phyloP scores from a whole-genome alignment of 2,797 vertebrate species.

The Crenichthys baileyi region DNA sequence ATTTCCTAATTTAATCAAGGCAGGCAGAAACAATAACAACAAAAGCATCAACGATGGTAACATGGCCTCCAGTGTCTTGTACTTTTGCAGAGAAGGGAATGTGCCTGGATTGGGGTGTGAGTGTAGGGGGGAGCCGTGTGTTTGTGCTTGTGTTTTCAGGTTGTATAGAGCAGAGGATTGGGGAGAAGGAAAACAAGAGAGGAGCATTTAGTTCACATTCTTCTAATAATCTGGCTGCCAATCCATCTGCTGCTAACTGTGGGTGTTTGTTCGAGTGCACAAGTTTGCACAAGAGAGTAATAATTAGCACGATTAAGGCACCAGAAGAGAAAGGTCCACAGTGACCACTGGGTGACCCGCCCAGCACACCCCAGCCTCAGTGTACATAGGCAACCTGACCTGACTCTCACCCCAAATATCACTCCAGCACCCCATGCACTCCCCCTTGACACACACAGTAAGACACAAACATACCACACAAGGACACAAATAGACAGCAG shows the following conservation, averaged over 20 bases:
- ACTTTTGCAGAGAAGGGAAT: constrained; percentile 64
- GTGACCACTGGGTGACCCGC: constrained; percentile 65
- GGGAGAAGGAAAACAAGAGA: constrained; percentile 2
- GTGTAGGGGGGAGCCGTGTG: constrained; percentile 19
- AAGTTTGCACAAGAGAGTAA: constrained; percentile 2
- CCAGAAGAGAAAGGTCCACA: constrained; percentile 24
- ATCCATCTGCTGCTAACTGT: constrained; percentile 40
- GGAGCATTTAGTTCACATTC: constrained; percentile 37
- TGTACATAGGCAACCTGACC: constrained; percentile 68
- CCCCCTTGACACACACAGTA: constrained; percentile 24
- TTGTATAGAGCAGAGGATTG: constrained; percentile 17
- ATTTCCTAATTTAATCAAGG: constrained; percentile 81
- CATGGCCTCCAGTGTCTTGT: constrained; percentile 76
- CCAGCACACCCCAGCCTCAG: constrained; percentile 30
- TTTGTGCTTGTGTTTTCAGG: constrained; percentile 10
- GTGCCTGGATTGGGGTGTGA: constrained; percentile 43
- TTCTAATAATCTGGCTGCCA: constrained; percentile 39
- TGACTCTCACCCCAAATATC: constrained; percentile 67
- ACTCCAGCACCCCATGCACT: constrained; percentile 30
- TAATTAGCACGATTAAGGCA: constrained; percentile 13
- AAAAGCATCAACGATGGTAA: constrained; percentile 77
- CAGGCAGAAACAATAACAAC: constrained; percentile 79
- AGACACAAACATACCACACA: constrained; percentile 15
- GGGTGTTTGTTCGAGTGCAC: constrained; percentile 28
- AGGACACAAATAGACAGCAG: constrained; percentile 31